Conservation (phyloP, 2,113 vertebrate species). For the Eleginops maclovinus region DNA sequence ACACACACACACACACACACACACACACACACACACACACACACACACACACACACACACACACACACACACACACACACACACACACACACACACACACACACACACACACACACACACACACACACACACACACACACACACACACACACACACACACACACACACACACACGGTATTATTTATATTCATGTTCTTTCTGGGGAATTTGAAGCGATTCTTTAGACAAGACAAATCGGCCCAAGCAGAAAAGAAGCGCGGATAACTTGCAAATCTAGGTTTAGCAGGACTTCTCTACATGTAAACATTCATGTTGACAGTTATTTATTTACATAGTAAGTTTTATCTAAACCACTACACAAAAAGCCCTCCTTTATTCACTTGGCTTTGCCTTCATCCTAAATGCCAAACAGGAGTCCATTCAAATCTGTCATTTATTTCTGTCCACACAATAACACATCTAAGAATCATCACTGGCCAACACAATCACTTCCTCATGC, state of each 20-base stretch:
- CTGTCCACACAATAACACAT: constrained; percentile 19
- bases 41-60: not conserved
- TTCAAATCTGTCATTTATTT: constrained; percentile 2
- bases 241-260: not conserved
- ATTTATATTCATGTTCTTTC: constrained; percentile 45
- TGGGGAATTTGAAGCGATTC: constrained; percentile 20
- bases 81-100: not conserved
- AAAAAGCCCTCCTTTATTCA: not conserved
- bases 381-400: not conserved
- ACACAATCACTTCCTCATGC: not conserved
- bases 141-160: not conserved
- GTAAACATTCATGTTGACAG: not conserved
- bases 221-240: constrained; percentile 5
- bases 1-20: constrained; percentile 6
- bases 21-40: not conserved
- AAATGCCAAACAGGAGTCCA: not conserved
- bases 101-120: constrained; percentile 7
- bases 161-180: constrained; percentile 6
- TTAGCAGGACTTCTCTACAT: not conserved
- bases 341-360: no score
- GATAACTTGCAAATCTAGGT: not conserved
- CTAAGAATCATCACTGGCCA: not conserved
- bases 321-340: no score
- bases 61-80: constrained; percentile 1
- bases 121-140: not conserved